These are phyloP conservation scores for Chydorus sphaericus DNA, from an alignment of 2,888 invertebrate species.

Conservation along the genomic window DNA sequence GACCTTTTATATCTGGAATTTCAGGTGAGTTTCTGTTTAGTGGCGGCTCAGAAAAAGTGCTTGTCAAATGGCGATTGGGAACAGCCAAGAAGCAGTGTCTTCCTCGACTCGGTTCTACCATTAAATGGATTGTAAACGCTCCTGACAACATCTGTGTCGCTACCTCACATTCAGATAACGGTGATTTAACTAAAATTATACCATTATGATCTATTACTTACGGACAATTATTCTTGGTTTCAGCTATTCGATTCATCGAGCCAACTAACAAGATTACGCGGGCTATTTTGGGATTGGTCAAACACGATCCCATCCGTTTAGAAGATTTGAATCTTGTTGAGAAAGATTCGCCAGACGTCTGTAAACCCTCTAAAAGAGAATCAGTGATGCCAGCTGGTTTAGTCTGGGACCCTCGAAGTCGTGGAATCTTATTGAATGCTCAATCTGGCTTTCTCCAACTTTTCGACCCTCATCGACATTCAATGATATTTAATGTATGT, in stretches of 20 bases:
- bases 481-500: neutral
- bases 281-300: conserved; percentile 33
- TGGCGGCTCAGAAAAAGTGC: conserved; percentile 59
- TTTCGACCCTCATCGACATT: conserved; percentile 29
- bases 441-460: conserved; percentile 59
- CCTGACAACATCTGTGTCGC: conserved; percentile 46
- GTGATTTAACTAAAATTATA: no score
- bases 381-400: conserved; percentile 28
- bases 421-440: conserved; percentile 52
- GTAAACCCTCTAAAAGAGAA: no score
- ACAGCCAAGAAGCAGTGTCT: conserved; percentile 40
- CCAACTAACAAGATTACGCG: conserved; percentile 35
- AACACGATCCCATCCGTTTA: conserved; percentile 6
- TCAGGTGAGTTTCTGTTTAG: conserved; percentile 52
- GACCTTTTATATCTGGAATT: conserved; percentile 4
- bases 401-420: conserved; percentile 44
- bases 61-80: conserved; percentile 56
- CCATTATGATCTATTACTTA: no score
- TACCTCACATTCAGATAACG: conserved; percentile 52
- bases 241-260: conserved; percentile 31
- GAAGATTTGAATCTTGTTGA: neutral
- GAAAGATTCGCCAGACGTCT: no score
- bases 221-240: no score
- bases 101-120: conserved; percentile 52
- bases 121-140: conserved; percentile 46